Evolutionary conservation across 2,888 invertebrate genomes (phyloP), one percentile per base, ranked within the genome.

Genomic region (Bombylius major): DNA sequence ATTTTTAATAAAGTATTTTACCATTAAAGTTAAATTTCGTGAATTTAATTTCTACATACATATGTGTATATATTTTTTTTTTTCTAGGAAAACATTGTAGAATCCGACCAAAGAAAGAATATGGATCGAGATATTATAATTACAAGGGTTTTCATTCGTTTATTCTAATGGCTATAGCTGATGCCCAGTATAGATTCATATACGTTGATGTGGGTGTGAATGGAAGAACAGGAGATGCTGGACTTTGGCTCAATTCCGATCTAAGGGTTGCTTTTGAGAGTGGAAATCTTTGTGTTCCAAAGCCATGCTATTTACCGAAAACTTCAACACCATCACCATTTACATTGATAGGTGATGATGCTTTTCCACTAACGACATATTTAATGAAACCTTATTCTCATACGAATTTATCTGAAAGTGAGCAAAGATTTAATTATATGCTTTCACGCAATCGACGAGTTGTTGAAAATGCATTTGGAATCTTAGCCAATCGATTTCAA

Each of bases 191-290:
- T 36, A 5, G 8, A 36, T 36, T 36, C 8, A 45, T 62, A 13
- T 60, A 58, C 39, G 50, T 60, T 1, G 61, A 59, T 9, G 58
- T 62, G 12, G 59, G 59, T 51, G 33, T 47, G 14, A 57, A 51
- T 50, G 52, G 55, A 34, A 23, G 51, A 12, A 46, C 32, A 32
- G 36, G 45, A 13, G 45, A 45, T 45, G 45, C 45, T n/a, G 45
- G 45, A 13, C 11, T 45, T 13, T 45, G 45, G 45, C n/a, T 45
- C 7, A 45, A n/a, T 13, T 45, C 45, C 13, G n/a, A 45, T n/a
- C 4, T 45, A n/a, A 45, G 13, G 13, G 11, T 13, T n/a, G 45
- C 45, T 6, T 13, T 45, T n/a, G 45, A 45, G 13, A n/a, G n/a
- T n/a, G 45, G n/a, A 45, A n/a, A 5, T 36, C 36, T 36, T 6